These are phyloP conservation scores for Protonibea diacanthus DNA, from an alignment of 2,797 vertebrate species.

Conservation along the genomic window DNA sequence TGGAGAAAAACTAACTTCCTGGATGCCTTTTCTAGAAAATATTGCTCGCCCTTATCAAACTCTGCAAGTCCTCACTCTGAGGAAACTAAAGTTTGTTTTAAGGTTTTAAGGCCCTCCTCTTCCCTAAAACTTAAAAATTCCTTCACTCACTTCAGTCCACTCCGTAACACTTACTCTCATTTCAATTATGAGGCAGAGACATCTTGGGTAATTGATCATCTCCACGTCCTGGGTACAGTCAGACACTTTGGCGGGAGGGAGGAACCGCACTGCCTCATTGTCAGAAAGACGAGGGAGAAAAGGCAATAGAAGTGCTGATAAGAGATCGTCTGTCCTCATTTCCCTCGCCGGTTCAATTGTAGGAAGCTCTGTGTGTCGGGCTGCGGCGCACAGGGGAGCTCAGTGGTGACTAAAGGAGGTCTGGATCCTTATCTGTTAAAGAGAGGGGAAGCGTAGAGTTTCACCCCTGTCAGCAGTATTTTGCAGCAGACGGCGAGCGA, in stretches of 20 bases:
- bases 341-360: constrained; percentile 66
- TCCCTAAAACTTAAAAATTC: not conserved
- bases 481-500: constrained; percentile 46
- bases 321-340: constrained; percentile 67
- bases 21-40: constrained; percentile 1
- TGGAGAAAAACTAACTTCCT: constrained; percentile 9
- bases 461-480: constrained; percentile 71
- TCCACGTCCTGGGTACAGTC: constrained; percentile 51
- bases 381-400: constrained; percentile 43
- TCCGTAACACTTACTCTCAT: constrained; percentile 38
- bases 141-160: not conserved
- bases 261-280: constrained; percentile 52
- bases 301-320: constrained; percentile 68
- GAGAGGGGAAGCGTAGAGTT: constrained; percentile 56
- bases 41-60: constrained; percentile 1
- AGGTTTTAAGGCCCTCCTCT: not conserved
- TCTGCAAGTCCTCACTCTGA: constrained; percentile 12
- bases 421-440: constrained; percentile 74
- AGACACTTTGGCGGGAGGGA: constrained; percentile 34
- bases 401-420: constrained; percentile 57
- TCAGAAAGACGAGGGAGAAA: constrained; percentile 44
- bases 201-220: constrained; percentile 70
- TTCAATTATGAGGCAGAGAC: constrained; percentile 64
- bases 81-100: not conserved
- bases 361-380: constrained; percentile 51